A percentile compares a stretch with the other conserved stretches of the same genome.
phyloP scores from a whole-genome alignment of 1,140 invertebrate species.

The Leptinotarsa undecemlineata region DNA sequence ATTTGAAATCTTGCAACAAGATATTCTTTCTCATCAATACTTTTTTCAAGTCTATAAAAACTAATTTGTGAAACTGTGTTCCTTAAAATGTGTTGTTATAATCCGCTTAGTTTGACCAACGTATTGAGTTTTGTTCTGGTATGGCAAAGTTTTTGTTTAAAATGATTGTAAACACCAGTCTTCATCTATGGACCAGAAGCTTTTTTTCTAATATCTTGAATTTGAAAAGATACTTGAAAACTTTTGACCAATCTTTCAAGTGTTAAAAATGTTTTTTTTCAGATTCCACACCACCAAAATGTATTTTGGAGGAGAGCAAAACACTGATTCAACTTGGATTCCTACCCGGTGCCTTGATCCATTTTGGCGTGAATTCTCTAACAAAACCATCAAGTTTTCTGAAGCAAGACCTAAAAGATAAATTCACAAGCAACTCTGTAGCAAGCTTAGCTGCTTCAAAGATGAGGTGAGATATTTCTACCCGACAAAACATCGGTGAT shows the following conservation, averaged over 20 bases:
- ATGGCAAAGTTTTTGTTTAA: too few species aligned
- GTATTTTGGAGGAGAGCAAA: conserved; percentile 60
- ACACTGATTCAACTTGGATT: conserved; percentile 70
- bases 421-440: conserved; percentile 56
- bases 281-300: conserved; percentile 79
- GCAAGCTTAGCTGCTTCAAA: conserved; percentile 56
- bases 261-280: conserved; percentile 45
- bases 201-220: too few species aligned
- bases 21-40: too few species aligned
- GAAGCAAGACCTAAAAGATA: conserved; percentile 55
- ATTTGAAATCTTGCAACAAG: too few species aligned
- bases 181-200: too few species aligned
- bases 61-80: too few species aligned
- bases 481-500: too few species aligned
- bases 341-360: conserved; percentile 75
- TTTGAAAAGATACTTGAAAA: not conserved
- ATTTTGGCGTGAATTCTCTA: conserved; percentile 63
- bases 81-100: too few species aligned
- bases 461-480: conserved; percentile 52
- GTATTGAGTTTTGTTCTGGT: too few species aligned
- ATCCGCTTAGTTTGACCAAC: too few species aligned
- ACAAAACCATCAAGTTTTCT: conserved; percentile 46
- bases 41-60: too few species aligned
- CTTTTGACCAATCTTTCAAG: not conserved
- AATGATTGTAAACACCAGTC: too few species aligned